phyloP scores from a whole-genome alignment of 2,797 vertebrate genomes.

The Alectoris magna region DNA sequence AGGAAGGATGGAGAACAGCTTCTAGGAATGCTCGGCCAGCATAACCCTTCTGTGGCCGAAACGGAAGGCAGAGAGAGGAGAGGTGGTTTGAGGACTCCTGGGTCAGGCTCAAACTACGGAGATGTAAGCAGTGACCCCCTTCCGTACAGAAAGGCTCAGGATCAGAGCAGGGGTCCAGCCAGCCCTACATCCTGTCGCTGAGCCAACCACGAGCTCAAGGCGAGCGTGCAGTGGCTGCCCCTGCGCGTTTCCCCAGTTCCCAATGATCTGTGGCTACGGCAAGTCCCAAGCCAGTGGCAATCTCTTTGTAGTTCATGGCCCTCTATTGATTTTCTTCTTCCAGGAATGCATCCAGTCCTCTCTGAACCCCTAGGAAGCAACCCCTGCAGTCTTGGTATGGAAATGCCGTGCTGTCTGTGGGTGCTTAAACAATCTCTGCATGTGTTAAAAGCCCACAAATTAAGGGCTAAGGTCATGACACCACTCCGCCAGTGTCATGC shows the following conservation, averaged over 20 bases:
- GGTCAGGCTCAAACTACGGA: not conserved
- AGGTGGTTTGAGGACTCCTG: too few relatives aligned
- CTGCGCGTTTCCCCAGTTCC: not conserved
- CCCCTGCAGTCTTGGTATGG: slow-evolving; percentile 4
- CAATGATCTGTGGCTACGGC: slow-evolving; percentile 19
- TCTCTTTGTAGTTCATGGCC: slow-evolving; percentile 49
- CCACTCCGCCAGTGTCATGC: not conserved
- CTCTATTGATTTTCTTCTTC: slow-evolving; percentile 47
- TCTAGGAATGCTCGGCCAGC: not conserved
- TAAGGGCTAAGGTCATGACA: slow-evolving; percentile 38
- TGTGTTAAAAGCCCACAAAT: slow-evolving; percentile 48
- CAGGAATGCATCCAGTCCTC: not conserved
- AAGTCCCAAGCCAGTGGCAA: slow-evolving; percentile 17
- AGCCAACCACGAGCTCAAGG: not conserved
- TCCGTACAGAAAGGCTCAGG: not conserved
- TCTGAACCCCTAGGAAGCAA: slow-evolving; percentile 11
- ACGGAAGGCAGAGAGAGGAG: not conserved
- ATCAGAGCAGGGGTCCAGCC: not conserved
- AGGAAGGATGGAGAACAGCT: not conserved
- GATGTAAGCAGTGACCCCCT: not conserved
- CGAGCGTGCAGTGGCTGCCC: not conserved
- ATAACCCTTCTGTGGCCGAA: not conserved
- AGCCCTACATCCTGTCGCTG: not conserved
- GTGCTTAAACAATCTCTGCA: slow-evolving; percentile 48
- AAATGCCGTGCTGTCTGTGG: not conserved